Conservation (phyloP, 2,888 invertebrate species). For the Anthoptus insignis region DNA sequence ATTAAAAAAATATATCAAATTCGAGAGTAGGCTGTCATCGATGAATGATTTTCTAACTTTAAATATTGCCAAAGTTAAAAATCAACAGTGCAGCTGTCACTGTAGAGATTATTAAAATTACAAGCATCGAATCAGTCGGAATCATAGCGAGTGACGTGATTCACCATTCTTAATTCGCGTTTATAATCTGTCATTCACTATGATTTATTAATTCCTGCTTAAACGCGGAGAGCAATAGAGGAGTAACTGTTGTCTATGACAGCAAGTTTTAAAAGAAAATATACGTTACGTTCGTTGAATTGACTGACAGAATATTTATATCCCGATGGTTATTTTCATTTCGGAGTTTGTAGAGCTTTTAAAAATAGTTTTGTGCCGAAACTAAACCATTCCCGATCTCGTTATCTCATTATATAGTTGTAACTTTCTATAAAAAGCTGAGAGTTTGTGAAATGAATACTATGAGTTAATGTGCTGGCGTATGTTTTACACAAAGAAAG, state of each 20-base stretch:
- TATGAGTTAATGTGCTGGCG: constrained; percentile 59
- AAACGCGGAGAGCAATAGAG: too few species aligned
- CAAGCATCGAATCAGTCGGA: too few species aligned
- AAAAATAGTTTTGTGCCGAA: constrained; percentile 32
- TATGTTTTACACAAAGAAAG: constrained; percentile 57
- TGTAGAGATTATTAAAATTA: too few species aligned
- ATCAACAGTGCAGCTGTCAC: too few species aligned
- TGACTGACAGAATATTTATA: constrained; percentile 25
- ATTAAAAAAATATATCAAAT: too few species aligned
- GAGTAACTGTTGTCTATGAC: neutral
- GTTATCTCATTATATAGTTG: neutral
- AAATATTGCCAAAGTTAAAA: too few species aligned
- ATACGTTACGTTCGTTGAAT: constrained; percentile 38
- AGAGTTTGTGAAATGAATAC: constrained; percentile 62
- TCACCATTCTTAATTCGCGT: too few species aligned
- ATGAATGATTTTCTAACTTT: too few species aligned
- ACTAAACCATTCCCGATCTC: constrained; percentile 10
- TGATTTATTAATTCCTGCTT: too few species aligned
- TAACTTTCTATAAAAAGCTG: neutral
- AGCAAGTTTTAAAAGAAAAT: constrained; percentile 36
- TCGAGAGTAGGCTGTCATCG: too few species aligned
- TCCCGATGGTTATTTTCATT: constrained; percentile 22
- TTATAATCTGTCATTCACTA: too few species aligned
- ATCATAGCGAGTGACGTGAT: too few species aligned
- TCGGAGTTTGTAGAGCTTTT: constrained; percentile 8